Evolutionary conservation across 1,140 invertebrate species (phyloP).

Genomic region (Papilio dardanus): DNA sequence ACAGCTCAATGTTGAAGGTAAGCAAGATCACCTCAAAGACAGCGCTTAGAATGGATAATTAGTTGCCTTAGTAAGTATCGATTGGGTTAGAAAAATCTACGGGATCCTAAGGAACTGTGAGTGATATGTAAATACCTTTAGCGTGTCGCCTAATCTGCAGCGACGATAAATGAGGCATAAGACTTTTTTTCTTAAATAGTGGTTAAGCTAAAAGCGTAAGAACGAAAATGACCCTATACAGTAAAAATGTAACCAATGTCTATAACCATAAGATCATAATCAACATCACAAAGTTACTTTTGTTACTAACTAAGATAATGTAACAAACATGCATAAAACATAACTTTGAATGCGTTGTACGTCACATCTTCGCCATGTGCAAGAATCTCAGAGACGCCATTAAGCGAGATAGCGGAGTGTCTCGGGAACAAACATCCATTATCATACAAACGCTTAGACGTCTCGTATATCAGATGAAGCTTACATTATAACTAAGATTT

Average conservation of each 20-base stretch:
- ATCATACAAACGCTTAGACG: constrained; percentile 29
- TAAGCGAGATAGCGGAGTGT: constrained; percentile 15
- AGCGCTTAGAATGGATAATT: too few relatives aligned
- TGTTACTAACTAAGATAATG: background rate
- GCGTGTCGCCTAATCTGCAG: too few relatives aligned
- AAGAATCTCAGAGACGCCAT: constrained; percentile 24
- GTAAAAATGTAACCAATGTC: too few relatives aligned
- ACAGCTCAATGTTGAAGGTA: constrained; percentile 89
- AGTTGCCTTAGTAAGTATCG: background rate
- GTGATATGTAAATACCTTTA: too few relatives aligned
- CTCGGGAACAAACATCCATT: constrained; percentile 19
- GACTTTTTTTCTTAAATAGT: too few relatives aligned
- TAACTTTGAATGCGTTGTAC: background rate
- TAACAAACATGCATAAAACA: background rate
- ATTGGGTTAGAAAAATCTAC: background rate
- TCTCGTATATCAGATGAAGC: background rate
- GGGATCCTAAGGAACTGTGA: too few relatives aligned
- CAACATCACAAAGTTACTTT: background rate
- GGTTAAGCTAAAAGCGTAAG: too few relatives aligned
- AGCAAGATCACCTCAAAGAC: constrained; percentile 40
- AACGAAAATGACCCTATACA: too few relatives aligned
- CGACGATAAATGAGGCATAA: too few relatives aligned
- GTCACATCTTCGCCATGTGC: constrained; percentile 5
- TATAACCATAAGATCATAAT: background rate
- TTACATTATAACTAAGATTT: background rate